A percentile compares a stretch with the other conserved stretches of the same genome.
These are phyloP conservation scores for Poeciliopsis turneri DNA, from an alignment of 2,797 vertebrate species.

Conservation along the genomic window DNA sequence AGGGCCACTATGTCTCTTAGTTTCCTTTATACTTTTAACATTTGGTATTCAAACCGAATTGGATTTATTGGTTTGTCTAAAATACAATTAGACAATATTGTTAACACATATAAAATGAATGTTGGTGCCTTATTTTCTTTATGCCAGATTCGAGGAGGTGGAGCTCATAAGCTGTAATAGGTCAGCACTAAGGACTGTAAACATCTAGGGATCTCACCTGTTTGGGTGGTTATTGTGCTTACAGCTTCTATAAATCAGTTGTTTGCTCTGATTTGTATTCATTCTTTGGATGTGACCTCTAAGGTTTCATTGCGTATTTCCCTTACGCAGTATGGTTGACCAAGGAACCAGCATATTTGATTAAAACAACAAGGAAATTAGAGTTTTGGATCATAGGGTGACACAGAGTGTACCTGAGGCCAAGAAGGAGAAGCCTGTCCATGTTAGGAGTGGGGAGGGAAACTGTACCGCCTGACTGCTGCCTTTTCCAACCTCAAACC, in stretches of 20 bases:
- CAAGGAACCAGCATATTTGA: neutral
- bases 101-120: neutral
- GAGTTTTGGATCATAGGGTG: slow-evolving; percentile 5
- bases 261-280: slow-evolving; percentile 2
- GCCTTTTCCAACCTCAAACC: slow-evolving; percentile 30
- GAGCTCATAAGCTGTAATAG: slow-evolving; percentile 38
- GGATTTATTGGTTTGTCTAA: neutral
- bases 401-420: slow-evolving; percentile 39
- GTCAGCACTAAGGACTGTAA: slow-evolving; percentile 47
- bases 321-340: neutral
- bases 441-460: slow-evolving; percentile 9
- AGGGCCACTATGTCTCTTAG: slow-evolving; percentile 5
- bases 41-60: neutral
- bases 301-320: neutral
- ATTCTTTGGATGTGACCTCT: neutral
- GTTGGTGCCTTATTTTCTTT: slow-evolving; percentile 17
- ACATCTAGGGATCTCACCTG: slow-evolving; percentile 26
- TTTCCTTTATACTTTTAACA: slow-evolving; percentile 5
- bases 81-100: neutral
- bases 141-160: slow-evolving; percentile 13
- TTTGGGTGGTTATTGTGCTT: slow-evolving; percentile 23
- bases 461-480: slow-evolving; percentile 29
- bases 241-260: slow-evolving; percentile 2
- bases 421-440: slow-evolving; percentile 33
- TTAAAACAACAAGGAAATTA: slow-evolving; percentile 1